Evolutionary conservation across 2,888 invertebrate species (phyloP).

Genomic region (Rhagonycha fulva): DNA sequence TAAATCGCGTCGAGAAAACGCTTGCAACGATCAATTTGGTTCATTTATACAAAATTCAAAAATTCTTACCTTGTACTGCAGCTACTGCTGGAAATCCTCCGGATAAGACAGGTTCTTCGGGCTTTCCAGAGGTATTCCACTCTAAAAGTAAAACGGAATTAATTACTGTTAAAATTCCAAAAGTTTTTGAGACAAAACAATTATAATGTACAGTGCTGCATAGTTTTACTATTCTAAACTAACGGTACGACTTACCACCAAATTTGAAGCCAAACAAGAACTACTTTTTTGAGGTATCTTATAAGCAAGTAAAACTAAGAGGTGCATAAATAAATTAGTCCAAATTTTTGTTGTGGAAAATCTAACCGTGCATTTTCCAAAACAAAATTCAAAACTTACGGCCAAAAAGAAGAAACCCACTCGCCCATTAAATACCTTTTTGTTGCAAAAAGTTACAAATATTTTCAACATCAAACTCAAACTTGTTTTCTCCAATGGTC

Average conservation of each 20-base stretch:
- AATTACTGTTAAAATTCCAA: background rate
- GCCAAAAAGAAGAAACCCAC: background rate
- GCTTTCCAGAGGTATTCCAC: slow-evolving; percentile 49
- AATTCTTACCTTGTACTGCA: slow-evolving; percentile 51
- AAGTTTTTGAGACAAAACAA: background rate
- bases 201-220: slow-evolving; percentile 1
- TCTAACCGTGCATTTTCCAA: background rate
- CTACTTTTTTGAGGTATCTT: background rate
- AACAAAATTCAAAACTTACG: too few relatives aligned
- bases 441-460: background rate
- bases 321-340: background rate
- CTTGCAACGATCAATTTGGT: background rate
- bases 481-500: background rate
- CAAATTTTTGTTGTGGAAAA: background rate
- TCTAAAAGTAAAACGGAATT: slow-evolving; percentile 42
- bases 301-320: background rate
- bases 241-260: background rate
- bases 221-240: background rate
- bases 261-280: background rate
- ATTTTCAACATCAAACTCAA: background rate
- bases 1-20: background rate
- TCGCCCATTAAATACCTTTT: background rate
- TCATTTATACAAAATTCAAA: slow-evolving; percentile 6
- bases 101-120: slow-evolving; percentile 35
- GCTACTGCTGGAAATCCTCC: slow-evolving; percentile 39